phyloP scores from a whole-genome alignment of 2,888 invertebrate genomes.

The Oxyteleia sp. region DNA sequence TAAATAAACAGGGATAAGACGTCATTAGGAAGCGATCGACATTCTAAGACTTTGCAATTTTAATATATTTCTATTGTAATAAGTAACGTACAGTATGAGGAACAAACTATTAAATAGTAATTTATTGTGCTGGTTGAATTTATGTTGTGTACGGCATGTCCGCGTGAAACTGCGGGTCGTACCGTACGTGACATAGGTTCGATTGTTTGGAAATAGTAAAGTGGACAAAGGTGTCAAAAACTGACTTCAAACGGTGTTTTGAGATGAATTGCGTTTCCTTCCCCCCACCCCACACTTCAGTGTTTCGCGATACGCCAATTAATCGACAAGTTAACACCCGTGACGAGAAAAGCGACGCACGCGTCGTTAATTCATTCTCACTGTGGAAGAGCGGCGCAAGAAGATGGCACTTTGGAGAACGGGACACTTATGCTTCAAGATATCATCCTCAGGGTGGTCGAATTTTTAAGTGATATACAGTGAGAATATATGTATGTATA shows the following conservation, averaged over 20 bases:
- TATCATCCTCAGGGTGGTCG: slow-evolving; percentile 69
- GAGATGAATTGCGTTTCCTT: too few species aligned
- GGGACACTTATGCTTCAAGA: slow-evolving; percentile 55
- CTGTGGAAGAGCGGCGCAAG: slow-evolving; percentile 49
- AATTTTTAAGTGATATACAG: slow-evolving; percentile 68
- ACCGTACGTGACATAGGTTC: too few species aligned
- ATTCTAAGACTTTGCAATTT: slow-evolving; percentile 83
- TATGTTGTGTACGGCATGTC: slow-evolving; percentile 32
- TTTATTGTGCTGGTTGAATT: slow-evolving; percentile 63
- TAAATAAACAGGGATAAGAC: slow-evolving; percentile 70
- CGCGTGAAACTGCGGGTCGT: slow-evolving; percentile 29
- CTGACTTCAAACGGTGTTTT: too few species aligned
- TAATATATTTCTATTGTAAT: slow-evolving; percentile 85
- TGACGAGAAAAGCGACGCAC: slow-evolving; percentile 24
- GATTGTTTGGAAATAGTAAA: too few species aligned
- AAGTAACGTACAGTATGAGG: slow-evolving; percentile 78
- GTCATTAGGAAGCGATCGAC: slow-evolving; percentile 74
- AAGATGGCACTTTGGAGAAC: slow-evolving; percentile 38
- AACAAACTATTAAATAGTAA: slow-evolving; percentile 74
- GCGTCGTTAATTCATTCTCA: slow-evolving; percentile 48
- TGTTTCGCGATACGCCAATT: slow-evolving; percentile 60
- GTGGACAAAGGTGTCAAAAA: too few species aligned
- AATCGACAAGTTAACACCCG: slow-evolving; percentile 43
- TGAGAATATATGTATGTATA: slow-evolving; percentile 64
- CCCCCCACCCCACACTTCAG: slow-evolving; percentile 33